Evolutionary conservation across 2,797 vertebrate species (phyloP).

Genomic region (Tympanoctomys barrerae): DNA sequence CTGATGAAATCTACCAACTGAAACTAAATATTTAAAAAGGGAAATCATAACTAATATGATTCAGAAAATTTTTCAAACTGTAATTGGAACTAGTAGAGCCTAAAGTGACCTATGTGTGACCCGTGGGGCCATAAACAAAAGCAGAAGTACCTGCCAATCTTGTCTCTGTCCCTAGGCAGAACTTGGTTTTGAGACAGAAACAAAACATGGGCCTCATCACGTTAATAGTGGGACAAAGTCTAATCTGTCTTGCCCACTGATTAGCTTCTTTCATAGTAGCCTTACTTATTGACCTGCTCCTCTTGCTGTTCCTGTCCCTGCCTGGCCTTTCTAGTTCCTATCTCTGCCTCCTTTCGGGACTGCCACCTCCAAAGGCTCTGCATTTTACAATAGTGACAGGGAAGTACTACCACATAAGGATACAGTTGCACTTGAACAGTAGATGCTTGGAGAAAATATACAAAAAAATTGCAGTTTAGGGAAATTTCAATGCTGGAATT

Average conservation of each 20-base stretch:
- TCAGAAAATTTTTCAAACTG: not conserved
- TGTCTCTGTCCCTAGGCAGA: not conserved
- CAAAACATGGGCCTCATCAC: not conserved
- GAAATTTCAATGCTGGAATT: not conserved
- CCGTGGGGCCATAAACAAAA: not conserved
- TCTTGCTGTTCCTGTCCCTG: not conserved
- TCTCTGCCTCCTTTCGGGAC: not conserved
- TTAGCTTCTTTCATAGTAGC: not conserved
- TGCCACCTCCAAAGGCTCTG: not conserved
- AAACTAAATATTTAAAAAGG: not conserved
- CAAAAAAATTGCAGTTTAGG: not conserved
- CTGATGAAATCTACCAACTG: not conserved
- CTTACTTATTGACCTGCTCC: not conserved
- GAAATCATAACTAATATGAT: not conserved
- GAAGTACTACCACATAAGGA: not conserved
- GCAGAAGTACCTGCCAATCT: not conserved
- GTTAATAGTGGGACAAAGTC: no score
- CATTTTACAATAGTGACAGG: not conserved
- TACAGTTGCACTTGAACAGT: not conserved
- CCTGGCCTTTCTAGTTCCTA: not conserved
- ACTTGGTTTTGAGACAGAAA: not conserved
- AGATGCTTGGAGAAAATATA: not conserved
- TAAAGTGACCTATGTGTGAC: no score
- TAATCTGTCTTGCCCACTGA: not conserved
- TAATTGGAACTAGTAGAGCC: not conserved